Conservation (phyloP, 2,888 invertebrate genomes). For the Plutella xylostella region DNA sequence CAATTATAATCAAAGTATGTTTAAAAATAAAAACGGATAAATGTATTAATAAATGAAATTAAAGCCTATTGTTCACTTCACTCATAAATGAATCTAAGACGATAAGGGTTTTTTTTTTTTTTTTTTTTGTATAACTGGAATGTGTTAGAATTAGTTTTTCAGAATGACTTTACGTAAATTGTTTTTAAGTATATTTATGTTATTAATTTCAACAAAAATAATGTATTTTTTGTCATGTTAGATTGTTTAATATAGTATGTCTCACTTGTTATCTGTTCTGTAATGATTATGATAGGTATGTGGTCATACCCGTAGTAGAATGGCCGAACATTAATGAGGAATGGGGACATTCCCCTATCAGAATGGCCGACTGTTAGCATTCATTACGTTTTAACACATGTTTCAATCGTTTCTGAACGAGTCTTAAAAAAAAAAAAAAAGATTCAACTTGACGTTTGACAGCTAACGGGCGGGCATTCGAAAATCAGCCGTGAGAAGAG, state of each 20-base stretch:
- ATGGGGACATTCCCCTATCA: conserved; percentile 6
- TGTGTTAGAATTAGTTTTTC: neutral
- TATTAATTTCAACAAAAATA: neutral
- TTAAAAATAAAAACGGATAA: neutral
- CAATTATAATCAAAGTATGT: neutral
- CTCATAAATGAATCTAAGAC: no score
- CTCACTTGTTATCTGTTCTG: neutral
- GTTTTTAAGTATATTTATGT: neutral
- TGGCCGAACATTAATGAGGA: conserved; percentile 1
- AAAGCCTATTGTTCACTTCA: no score
- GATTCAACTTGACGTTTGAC: no score
- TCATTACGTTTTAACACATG: no score
- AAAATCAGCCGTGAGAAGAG: no score
- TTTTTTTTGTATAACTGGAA: neutral
- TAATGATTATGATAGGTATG: neutral
- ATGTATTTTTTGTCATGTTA: neutral
- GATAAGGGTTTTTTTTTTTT: no score
- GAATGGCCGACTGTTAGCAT: conserved; percentile 5
- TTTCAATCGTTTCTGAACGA: no score
- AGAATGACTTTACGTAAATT: neutral
- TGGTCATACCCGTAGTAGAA: conserved; percentile 1
- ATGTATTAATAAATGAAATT: no score
- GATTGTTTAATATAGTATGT: neutral
- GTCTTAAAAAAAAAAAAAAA: no score
- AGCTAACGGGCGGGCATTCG: no score